These are phyloP conservation scores for Hippopotamyrus pictus DNA, from an alignment of 2,797 vertebrate species.

Conservation along the genomic window DNA sequence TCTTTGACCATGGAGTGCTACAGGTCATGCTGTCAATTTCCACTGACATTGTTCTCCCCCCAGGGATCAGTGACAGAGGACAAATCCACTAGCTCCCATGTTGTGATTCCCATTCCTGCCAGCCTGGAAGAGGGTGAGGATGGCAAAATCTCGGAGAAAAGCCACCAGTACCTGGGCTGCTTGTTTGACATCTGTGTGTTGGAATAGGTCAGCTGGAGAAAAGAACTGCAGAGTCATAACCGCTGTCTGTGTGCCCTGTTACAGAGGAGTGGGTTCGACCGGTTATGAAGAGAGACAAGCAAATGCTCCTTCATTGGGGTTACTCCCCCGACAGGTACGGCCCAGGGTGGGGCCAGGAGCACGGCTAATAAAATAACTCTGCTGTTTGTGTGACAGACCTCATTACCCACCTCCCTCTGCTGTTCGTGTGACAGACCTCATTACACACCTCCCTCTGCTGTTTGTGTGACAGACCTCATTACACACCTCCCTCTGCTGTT, in stretches of 20 bases:
- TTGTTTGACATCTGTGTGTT: not conserved
- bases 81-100: conserved; percentile 78
- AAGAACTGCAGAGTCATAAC: not conserved
- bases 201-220: not conserved
- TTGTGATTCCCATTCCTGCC: conserved; percentile 83
- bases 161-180: not conserved
- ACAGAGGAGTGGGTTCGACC: conserved; percentile 97
- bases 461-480: not conserved
- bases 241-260: not conserved
- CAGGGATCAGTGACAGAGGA: conserved; percentile 93
- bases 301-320: conserved; percentile 95
- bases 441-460: not conserved
- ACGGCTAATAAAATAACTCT: not conserved
- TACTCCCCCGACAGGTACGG: conserved; percentile 93
- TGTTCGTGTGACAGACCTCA: not conserved
- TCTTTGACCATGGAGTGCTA: not conserved
- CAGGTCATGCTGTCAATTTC: not conserved
- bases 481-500: not conserved
- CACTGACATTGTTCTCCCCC: conserved; percentile 15
- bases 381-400: not conserved
- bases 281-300: conserved; percentile 94
- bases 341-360: not conserved
- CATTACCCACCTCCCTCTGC: not conserved
- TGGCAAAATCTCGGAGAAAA: not conserved
- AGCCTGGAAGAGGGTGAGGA: conserved; percentile 85